phyloP scores from a whole-genome alignment of 2,113 vertebrate genomes.

The Rattus norvegicus region DNA sequence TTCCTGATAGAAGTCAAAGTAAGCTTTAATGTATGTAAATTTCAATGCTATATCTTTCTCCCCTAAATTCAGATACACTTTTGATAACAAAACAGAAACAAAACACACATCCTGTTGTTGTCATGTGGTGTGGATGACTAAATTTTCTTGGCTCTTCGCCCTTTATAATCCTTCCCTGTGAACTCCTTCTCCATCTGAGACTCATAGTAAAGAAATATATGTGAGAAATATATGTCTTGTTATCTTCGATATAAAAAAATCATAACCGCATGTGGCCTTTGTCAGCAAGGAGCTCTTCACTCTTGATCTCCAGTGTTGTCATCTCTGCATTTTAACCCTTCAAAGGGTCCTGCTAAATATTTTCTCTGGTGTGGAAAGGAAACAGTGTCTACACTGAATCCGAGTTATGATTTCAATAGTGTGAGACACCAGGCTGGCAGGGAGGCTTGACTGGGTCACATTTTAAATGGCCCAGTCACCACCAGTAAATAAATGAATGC shows the following conservation, averaged over 20 bases:
- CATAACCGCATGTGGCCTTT: neutral
- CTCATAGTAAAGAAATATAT: neutral
- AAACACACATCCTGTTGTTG: neutral
- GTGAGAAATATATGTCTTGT: neutral
- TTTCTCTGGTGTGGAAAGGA: constrained; percentile 5
- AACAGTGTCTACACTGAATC: neutral
- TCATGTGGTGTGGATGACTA: too few relatives aligned
- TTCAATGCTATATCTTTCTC: neutral
- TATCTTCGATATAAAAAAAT: neutral
- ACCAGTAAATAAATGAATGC: fast-evolving
- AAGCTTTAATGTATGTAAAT: neutral
- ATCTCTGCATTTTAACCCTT: constrained; percentile 52
- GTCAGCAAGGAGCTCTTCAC: neutral
- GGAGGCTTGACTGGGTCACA: neutral
- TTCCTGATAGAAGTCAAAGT: neutral
- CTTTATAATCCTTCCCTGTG: neutral
- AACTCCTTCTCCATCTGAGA: neutral
- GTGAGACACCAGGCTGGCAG: fast-evolving
- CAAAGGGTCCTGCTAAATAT: constrained; percentile 55
- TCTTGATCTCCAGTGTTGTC: neutral
- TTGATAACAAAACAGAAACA: neutral
- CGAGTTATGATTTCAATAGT: fast-evolving
- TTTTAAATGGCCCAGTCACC: neutral
- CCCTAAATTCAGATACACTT: neutral
- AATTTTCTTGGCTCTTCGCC: neutral